Evolutionary conservation across 2,113 vertebrate genomes (phyloP).

Genomic region (Maccullochella peelii): DNA sequence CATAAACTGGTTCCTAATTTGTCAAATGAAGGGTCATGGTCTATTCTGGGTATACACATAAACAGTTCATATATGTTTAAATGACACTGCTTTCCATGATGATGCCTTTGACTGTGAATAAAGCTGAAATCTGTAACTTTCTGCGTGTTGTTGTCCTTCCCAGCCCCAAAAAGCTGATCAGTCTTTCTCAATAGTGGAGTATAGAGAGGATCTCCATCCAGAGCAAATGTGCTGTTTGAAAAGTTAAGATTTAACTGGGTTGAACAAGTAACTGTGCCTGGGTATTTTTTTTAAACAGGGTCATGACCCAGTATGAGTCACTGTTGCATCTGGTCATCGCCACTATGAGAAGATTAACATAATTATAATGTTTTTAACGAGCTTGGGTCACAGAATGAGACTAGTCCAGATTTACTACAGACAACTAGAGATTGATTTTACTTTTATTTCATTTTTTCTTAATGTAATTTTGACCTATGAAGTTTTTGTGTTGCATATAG

Average conservation of each 20-base stretch:
- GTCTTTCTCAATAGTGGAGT: neutral
- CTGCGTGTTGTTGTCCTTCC: neutral
- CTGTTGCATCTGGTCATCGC: conserved; percentile 26
- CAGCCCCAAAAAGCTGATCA: neutral
- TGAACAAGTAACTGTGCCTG: neutral
- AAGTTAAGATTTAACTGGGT: neutral
- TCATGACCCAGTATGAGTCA: conserved; percentile 50
- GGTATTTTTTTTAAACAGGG: conserved; percentile 18
- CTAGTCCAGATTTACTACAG: neutral
- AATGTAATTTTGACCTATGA: neutral
- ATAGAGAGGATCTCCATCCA: neutral
- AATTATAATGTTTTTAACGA: conserved; percentile 45
- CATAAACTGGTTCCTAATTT: neutral
- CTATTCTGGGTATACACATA: neutral
- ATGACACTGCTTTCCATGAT: neutral
- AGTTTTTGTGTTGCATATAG: neutral
- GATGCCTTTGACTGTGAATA: neutral
- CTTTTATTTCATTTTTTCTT: neutral
- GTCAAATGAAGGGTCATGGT: neutral
- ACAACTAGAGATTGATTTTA: neutral
- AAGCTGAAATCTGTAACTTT: neutral
- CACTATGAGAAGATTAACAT: conserved; percentile 58
- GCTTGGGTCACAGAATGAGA: conserved; percentile 19
- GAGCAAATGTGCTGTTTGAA: neutral
- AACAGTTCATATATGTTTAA: neutral